phyloP scores from a whole-genome alignment of 2,113 vertebrate species.

The Triplophysa siluroides region DNA sequence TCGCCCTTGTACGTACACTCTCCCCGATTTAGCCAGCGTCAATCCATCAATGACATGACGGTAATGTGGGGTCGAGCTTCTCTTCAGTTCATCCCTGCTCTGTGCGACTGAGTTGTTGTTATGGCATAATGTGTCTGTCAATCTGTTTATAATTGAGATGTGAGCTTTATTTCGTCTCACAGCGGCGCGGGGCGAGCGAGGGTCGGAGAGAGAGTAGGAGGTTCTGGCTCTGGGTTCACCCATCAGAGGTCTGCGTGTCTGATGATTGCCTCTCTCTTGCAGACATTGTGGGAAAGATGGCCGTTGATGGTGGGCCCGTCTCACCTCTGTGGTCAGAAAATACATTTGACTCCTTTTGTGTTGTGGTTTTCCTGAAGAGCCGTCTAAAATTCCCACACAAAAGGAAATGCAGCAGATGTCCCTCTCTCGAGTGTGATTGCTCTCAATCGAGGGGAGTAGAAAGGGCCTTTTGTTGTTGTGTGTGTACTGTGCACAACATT shows the following conservation, averaged over 20 bases:
- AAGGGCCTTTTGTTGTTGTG: conserved; percentile 50
- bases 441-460: conserved; percentile 48
- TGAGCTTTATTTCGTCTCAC: conserved; percentile 49
- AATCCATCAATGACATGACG: conserved; percentile 1
- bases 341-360: conserved; percentile 59
- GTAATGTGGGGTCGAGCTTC: conserved; percentile 22
- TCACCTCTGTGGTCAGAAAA: conserved; percentile 56
- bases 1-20: conserved; percentile 7
- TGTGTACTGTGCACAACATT: conserved; percentile 33
- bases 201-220: conserved; percentile 39
- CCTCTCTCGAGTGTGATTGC: conserved; percentile 54
- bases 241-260: conserved; percentile 30
- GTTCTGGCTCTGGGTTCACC: conserved; percentile 35
- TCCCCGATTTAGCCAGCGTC: conserved; percentile 7
- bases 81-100: conserved; percentile 33
- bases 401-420: conserved; percentile 44
- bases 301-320: conserved; percentile 45
- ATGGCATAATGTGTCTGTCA: conserved; percentile 51
- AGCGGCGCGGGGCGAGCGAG: conserved; percentile 45
- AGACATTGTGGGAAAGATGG: conserved; percentile 50
- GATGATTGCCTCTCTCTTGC: conserved; percentile 47
- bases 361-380: conserved; percentile 47
- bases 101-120: conserved; percentile 46
- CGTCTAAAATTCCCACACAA: conserved; percentile 53
- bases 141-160: conserved; percentile 58